Evolutionary conservation across 2,888 invertebrate genomes (phyloP), one percentile per base, ranked within the genome.

Genomic region (Adineta ricciae): DNA sequence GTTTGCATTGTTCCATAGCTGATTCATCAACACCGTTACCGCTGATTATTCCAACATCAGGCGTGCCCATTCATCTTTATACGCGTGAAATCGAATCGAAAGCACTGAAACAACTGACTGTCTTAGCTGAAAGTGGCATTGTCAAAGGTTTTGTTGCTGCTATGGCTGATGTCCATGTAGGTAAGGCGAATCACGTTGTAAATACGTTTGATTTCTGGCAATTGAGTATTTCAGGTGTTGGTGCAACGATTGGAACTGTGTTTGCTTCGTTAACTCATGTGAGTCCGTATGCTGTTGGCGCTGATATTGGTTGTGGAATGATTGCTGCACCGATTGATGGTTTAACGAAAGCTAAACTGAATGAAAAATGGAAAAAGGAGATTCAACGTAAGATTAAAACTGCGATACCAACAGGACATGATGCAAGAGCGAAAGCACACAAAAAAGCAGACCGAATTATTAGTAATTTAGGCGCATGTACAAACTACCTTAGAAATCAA

Each of bases 271-370:
- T 9, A 16, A 41, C 41, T 41, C 78, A 78, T 78, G 41, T 78
- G 11, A 41, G 78, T 78, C 78, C 78, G 24, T 78, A 78, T 78
- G 78, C 78, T 78, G 78, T 78, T 38, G 78, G 78, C 41, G 38
- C 78, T 78, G 78, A 78, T 41, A 78, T 78, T 41, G 78, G 78
- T 1, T 78, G 78, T 78, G 78, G 78, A 78, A 78, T 78, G 78
- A 41, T 38, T n/a, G 78, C 78, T 24, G 32, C 41, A 24, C 78
- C 78, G 9, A 41, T 78, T 78, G 24, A 78, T 41, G 78, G 78
- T n/a, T 41, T 78, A 36, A 24, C 24, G n/a, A 8, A 24, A 24
- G n/a, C 21, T 24, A 78, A 78, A 32, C 41, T 78, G 19, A 38
- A 78, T 3, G 41, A 78, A 41, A 41, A 2, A 41, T 78, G 78